Evolutionary conservation across 1,140 invertebrate genomes (phyloP), one percentile per base, ranked within the genome.

Genomic region (Scaptomyza hsui): DNA sequence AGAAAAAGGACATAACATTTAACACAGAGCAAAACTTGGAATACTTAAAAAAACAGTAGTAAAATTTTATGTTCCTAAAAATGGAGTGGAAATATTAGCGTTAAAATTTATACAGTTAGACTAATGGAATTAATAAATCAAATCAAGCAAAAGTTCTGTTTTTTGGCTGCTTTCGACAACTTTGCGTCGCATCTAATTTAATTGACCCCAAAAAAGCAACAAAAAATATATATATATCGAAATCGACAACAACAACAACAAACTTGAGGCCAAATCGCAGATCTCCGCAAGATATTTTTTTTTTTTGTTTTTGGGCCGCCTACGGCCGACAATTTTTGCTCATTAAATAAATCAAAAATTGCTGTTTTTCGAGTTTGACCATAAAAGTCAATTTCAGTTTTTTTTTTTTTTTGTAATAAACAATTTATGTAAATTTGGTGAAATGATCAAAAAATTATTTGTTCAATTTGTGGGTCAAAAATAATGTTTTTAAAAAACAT

Each of bases 291-390:
- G n/a, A 53, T 26, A 44, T 35, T 12, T 29, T 9, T 29, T 9
- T 29, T 29, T 37, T 37, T 35, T 35, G 10, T 35, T 35, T 37
- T 37, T 37, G 10, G 12, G 56, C 51, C 47, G 44, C 70, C 70
- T 72, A 68, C 70, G 42, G 72, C 45, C 63, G 60, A 52, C 65
- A 74, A 85, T 73, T 86, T 85, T 81, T 70, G 62, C 71, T 86
- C 81, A 85, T 86, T 85, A 88, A 85, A 88, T 85, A 73, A 85
- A 81, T 85, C 72, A 72, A 80, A 78, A 78, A 82, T 80, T 60
- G 60, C 42, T 67, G 45, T 45, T 57, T 53, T 53, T 72, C 37
- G 32, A 15, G 45, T 35, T 13, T 75, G 61, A 29, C 75, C 72
- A 69, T 70, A 80, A 69, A 75, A 69, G 76, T 80, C 63, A 44